Evolutionary conservation across 2,113 vertebrate genomes (phyloP).

Genomic region (Trichechus manatus): DNA sequence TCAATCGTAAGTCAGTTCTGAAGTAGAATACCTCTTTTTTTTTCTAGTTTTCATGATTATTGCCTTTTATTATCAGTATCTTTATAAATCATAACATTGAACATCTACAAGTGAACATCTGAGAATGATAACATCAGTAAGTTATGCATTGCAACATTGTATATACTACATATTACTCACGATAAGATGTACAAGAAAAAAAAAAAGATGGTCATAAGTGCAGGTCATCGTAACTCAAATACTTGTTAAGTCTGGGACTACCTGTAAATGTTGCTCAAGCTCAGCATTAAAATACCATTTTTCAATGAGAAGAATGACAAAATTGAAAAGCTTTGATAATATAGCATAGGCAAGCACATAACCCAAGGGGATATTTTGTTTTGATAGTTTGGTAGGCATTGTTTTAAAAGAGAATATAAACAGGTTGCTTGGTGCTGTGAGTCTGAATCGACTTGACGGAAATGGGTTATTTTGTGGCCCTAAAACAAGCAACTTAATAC

Average conservation of each 20-base stretch:
- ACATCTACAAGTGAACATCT: no score
- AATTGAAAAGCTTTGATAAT: neutral
- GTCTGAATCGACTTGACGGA: no score
- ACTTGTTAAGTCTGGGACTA: no score
- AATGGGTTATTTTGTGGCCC: no score
- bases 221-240: no score
- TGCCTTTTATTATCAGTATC: neutral
- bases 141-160: no score
- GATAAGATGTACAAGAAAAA: no score
- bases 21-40: neutral
- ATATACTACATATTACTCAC: no score
- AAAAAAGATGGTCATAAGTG: no score
- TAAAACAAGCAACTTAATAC: neutral
- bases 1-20: neutral
- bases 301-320: neutral
- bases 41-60: neutral
- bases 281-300: neutral
- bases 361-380: neutral
- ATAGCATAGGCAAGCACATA: neutral
- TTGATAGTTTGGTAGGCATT: neutral
- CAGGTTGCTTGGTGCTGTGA: neutral
- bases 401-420: neutral
- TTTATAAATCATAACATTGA: neutral
- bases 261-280: neutral
- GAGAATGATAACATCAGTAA: no score